phyloP scores from a whole-genome alignment of 2,888 invertebrate species.

The Corbicula japonica region DNA sequence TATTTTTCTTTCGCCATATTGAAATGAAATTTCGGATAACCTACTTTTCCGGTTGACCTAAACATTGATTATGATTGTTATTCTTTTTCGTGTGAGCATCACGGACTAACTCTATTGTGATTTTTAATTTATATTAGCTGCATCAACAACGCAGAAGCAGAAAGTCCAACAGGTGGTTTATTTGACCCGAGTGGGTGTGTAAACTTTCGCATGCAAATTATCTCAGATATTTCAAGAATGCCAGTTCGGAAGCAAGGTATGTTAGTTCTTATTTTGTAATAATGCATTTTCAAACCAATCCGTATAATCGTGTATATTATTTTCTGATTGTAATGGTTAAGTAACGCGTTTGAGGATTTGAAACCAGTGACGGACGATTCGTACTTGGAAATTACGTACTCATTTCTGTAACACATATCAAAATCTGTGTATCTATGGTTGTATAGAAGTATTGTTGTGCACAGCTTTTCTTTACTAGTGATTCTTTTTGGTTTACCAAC shows the following conservation, averaged over 20 bases:
- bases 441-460: too few species aligned
- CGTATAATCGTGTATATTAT: background rate
- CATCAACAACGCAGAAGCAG: too few species aligned
- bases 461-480: too few species aligned
- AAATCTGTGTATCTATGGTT: background rate
- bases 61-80: conserved; percentile 21
- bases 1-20: conserved; percentile 68
- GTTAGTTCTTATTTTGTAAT: background rate
- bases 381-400: conserved; percentile 5
- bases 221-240: conserved; percentile 72
- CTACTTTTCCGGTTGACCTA: conserved; percentile 36
- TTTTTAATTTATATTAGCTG: too few species aligned
- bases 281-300: background rate
- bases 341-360: too few species aligned
- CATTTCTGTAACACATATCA: too few species aligned
- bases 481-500: too few species aligned
- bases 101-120: too few species aligned
- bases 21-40: conserved; percentile 56
- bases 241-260: conserved; percentile 84
- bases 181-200: conserved; percentile 59
- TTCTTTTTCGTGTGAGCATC: too few species aligned
- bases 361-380: background rate
- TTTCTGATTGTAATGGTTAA: too few species aligned
- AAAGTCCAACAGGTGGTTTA: too few species aligned
- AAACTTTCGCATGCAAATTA: conserved; percentile 50